Base-by-base conservation (phyloP, 2,888 invertebrate genomes). In the Camponotus fellah region DNA sequence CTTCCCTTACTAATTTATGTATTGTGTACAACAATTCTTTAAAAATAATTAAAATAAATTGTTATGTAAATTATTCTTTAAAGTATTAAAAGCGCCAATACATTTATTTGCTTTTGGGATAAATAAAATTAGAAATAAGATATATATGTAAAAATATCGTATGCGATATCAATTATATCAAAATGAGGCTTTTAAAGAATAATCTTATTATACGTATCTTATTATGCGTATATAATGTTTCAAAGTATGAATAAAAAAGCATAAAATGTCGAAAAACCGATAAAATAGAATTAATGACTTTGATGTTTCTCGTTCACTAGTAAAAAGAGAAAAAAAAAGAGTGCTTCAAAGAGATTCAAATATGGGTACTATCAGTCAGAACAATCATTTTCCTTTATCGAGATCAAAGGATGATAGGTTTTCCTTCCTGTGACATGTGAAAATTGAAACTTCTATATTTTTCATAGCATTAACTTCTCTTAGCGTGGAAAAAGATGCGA, bases 281-380 rank as follows among this genome's bases (percentile, higher is more conserved):
- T 12, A 43, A 64, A 43, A 34, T 34, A 62, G 17, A 21, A 75
- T 75, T 46, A 46, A 26, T 62, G 62, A 21, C 46, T 64, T 75
- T 64, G 14, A 46, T 21, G 9, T 14, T 43, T 32, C 6, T 12
- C 3, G 8, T 14, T 43, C 32, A 43, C n/a, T 40, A 21, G n/a
- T 75, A 37, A 26, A 49, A 46, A 62, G 8, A 53, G 6, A 53
- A 5, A 53, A 0, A 53, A 14, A 53, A 53, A 53, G 49, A 8
- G 2, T 53, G 14, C 10, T 9, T 75, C 2, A 10, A 1, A 14
- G 14, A 72, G 17, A 26, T 14, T 17, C 40, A 26, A 56, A 26
- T 21, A 26, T 12, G 40, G 12, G n/a, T n/a, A 32, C 43, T 21
- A 26, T 40, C 46, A n/a, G 21, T 53, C 40, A 12, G 17, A 77